Conservation (phyloP, 2,797 vertebrate genomes). For the Potorous gilbertii region DNA sequence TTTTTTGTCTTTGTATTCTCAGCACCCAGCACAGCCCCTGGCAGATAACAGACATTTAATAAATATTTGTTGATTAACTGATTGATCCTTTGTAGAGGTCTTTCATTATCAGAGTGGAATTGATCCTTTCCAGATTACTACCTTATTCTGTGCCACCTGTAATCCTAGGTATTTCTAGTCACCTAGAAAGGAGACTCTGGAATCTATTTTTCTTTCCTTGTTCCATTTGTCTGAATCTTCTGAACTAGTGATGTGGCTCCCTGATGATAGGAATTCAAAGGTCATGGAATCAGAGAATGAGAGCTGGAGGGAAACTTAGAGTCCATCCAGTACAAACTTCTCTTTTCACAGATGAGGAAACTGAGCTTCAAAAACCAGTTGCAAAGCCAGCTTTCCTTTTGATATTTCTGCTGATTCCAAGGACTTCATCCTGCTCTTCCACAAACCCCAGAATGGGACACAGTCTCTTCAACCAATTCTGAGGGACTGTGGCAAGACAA, state of each 20-base stretch:
- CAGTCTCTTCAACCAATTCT: not conserved
- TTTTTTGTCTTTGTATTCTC: not conserved
- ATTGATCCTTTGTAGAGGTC: not conserved
- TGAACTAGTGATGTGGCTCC: not conserved
- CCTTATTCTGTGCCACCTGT: not conserved
- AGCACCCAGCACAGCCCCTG: not conserved
- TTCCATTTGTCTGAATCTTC: not conserved
- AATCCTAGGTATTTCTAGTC: not conserved
- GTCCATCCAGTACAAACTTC: not conserved
- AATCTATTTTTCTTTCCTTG: not conserved
- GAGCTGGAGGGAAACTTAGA: not conserved
- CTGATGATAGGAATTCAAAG: not conserved
- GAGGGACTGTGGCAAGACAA: not conserved
- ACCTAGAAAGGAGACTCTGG: not conserved
- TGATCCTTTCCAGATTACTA: not conserved
- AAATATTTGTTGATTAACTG: not conserved
- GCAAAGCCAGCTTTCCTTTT: not conserved
- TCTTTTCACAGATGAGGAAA: no score
- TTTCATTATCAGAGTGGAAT: not conserved
- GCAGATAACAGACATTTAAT: not conserved
- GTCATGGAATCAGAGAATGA: not conserved
- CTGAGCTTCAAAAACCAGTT: not conserved
- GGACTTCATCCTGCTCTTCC: not conserved
- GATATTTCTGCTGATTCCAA: not conserved
- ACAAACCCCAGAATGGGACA: not conserved